Evolutionary conservation across 2,113 vertebrate genomes (phyloP).

Genomic region (Aramus guarauna): DNA sequence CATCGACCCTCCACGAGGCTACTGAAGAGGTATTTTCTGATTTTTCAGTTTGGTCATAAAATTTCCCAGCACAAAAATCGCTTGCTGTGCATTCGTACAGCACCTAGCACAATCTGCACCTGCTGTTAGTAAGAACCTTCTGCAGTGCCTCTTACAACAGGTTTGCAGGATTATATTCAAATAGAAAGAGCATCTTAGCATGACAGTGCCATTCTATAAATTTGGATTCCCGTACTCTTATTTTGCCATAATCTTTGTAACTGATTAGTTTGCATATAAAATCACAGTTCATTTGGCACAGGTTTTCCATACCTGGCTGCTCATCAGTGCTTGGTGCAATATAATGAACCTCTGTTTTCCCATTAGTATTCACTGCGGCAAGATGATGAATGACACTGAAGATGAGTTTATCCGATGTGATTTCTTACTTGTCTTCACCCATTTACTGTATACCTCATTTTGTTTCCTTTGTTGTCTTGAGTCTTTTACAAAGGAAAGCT

Average conservation of each 20-base stretch:
- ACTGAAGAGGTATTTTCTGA: accelerated
- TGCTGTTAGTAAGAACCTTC: neutral
- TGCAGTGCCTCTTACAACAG: neutral
- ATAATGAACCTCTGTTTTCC: neutral
- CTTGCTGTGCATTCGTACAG: neutral
- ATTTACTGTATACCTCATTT: neutral
- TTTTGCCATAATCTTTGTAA: conserved; percentile 3
- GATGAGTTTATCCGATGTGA: conserved; percentile 17
- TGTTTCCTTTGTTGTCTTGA: neutral
- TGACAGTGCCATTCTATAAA: neutral
- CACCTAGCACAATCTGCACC: neutral
- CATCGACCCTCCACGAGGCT: neutral
- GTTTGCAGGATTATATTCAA: neutral
- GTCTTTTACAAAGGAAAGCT: neutral
- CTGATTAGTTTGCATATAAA: neutral
- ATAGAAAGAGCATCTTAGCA: neutral
- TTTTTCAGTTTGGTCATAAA: neutral
- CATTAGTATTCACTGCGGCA: conserved; percentile 7
- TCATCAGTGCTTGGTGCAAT: neutral
- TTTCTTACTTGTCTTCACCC: conserved; percentile 21
- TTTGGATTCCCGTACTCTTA: neutral
- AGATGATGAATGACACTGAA: neutral
- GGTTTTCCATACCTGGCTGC: neutral
- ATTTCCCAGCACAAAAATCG: neutral
- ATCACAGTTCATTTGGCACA: neutral